phyloP scores from a whole-genome alignment of 2,888 invertebrate species.

The Dioctria linearis region DNA sequence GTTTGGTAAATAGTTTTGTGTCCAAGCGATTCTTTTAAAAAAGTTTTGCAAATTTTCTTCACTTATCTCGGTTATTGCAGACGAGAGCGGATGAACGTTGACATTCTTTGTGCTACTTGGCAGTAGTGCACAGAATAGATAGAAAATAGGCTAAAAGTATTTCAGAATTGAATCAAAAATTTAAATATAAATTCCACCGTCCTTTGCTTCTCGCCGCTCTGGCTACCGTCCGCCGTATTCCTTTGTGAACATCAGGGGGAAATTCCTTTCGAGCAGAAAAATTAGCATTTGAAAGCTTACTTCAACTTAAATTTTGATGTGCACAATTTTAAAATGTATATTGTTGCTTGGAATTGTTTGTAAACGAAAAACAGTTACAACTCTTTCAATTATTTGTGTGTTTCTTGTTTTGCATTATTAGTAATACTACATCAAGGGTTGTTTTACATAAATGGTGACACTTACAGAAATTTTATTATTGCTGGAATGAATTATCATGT shows the following conservation, averaged over 20 bases:
- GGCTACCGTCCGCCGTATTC: no score
- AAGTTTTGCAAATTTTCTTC: slow-evolving; percentile 27
- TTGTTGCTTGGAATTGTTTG: no score
- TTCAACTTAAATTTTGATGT: background rate
- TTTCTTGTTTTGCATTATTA: no score
- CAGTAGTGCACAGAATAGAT: background rate
- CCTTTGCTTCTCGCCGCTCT: background rate
- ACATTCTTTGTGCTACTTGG: slow-evolving; percentile 14
- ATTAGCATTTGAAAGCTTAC: slow-evolving; percentile 36
- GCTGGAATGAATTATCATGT: no score
- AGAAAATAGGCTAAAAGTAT: slow-evolving; percentile 42
- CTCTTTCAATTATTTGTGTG: no score
- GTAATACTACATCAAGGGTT: no score
- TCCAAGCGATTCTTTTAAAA: slow-evolving; percentile 27
- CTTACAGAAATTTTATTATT: no score
- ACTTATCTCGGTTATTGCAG: slow-evolving; percentile 45
- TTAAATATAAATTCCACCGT: slow-evolving; percentile 39
- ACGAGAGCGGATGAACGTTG: slow-evolving; percentile 24
- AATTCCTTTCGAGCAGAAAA: background rate
- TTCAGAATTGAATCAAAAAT: slow-evolving; percentile 39
- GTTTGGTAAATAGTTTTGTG: slow-evolving; percentile 48
- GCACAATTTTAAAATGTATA: no score
- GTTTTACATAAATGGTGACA: no score
- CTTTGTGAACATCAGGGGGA: background rate
- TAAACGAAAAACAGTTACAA: no score